Evolutionary conservation across 1,140 invertebrate species (phyloP).

Genomic region (Leptopilina clavipes): DNA sequence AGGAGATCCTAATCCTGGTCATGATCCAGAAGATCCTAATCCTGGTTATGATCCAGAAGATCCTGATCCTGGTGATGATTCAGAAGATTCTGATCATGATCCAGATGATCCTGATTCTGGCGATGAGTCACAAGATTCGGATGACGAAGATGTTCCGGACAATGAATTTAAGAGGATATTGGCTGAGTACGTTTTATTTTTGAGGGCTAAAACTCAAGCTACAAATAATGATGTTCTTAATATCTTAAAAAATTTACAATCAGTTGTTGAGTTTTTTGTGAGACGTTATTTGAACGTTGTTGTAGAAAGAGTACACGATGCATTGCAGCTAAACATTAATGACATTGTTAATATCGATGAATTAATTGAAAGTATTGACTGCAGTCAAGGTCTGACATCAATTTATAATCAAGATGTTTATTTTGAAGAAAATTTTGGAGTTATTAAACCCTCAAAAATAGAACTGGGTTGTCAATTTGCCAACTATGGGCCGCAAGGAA

Average conservation of each 20-base stretch:
- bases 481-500: not conserved
- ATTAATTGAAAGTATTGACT: not conserved
- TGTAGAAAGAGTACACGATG: not conserved
- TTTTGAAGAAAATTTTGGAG: conserved; percentile 3
- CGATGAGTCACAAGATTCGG: not conserved
- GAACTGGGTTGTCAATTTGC: not conserved
- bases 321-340: not conserved
- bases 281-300: not conserved
- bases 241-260: not conserved
- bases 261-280: not conserved
- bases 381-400: not conserved
- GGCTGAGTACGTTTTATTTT: not conserved
- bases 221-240: not conserved
- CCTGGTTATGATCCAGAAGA: no score
- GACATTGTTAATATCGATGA: not conserved
- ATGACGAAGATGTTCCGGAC: not conserved
- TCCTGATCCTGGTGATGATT: no score
- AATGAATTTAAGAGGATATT: not conserved
- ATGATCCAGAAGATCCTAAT: no score
- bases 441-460: not conserved
- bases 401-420: not conserved
- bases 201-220: not conserved
- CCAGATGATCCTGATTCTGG: not conserved
- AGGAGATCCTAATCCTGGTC: no score
- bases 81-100: not conserved